Evolutionary conservation across 2,113 vertebrate genomes (phyloP).

Genomic region (Cochlearius cochlearius): DNA sequence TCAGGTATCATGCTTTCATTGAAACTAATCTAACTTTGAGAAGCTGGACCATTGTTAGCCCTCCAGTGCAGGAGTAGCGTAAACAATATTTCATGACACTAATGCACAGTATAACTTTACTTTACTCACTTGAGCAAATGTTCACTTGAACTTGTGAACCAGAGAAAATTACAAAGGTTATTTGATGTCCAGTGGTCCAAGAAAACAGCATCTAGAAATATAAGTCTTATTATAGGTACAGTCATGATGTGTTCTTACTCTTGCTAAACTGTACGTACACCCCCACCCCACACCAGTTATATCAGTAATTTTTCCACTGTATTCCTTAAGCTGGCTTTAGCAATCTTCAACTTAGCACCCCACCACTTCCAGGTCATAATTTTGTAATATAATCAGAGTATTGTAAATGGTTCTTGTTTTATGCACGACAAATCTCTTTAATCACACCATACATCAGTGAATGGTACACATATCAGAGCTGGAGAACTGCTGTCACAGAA

Average conservation of each 20-base stretch:
- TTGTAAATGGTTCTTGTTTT: neutral
- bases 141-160: neutral
- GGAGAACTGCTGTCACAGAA: neutral
- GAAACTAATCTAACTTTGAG: neutral
- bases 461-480: neutral
- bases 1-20: neutral
- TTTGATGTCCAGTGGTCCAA: neutral
- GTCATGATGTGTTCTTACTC: neutral
- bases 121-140: neutral
- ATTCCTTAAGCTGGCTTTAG: neutral
- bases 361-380: neutral
- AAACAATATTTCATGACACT: neutral
- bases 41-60: neutral
- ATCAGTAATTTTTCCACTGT: neutral
- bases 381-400: neutral
- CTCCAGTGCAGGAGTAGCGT: fast-evolving
- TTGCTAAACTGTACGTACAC: neutral
- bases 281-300: fast-evolving
- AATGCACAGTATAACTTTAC: neutral
- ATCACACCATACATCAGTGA: neutral
- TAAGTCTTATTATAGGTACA: neutral
- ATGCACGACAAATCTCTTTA: neutral
- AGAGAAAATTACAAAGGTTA: neutral
- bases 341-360: neutral
- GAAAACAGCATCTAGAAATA: neutral